Evolutionary conservation across 2,888 invertebrate species (phyloP).

Genomic region (Tetranychus piercei): DNA sequence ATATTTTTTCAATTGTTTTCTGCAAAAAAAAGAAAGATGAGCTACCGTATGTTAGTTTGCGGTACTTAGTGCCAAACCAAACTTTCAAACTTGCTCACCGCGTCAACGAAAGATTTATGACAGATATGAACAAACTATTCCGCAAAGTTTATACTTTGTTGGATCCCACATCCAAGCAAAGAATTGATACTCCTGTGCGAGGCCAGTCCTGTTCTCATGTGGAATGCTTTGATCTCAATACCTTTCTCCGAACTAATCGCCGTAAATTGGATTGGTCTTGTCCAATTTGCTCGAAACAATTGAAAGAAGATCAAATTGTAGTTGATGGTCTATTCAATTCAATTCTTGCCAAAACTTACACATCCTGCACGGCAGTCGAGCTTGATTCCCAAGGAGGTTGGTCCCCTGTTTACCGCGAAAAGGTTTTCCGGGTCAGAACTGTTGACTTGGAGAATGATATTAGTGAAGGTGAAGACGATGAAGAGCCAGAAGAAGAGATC

Average conservation of each 20-base stretch:
- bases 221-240: background rate
- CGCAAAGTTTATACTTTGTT: background rate
- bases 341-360: background rate
- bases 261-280: background rate
- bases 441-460: background rate
- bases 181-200: background rate
- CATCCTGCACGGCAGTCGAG: background rate
- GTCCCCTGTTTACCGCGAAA: background rate
- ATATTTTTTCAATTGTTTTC: background rate
- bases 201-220: background rate
- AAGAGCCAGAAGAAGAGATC: background rate
- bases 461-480: constrained; percentile 4
- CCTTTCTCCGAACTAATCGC: background rate
- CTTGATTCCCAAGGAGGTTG: constrained; percentile 8
- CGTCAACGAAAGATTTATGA: background rate
- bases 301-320: background rate
- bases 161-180: background rate
- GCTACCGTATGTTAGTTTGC: background rate
- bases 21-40: background rate
- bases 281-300: background rate
- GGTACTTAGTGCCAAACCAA: background rate
- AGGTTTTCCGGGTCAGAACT: background rate
- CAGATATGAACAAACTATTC: background rate
- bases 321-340: background rate
- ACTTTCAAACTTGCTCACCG: background rate